phyloP scores from a whole-genome alignment of 2,797 vertebrate species.

The Melopsittacus undulatus region DNA sequence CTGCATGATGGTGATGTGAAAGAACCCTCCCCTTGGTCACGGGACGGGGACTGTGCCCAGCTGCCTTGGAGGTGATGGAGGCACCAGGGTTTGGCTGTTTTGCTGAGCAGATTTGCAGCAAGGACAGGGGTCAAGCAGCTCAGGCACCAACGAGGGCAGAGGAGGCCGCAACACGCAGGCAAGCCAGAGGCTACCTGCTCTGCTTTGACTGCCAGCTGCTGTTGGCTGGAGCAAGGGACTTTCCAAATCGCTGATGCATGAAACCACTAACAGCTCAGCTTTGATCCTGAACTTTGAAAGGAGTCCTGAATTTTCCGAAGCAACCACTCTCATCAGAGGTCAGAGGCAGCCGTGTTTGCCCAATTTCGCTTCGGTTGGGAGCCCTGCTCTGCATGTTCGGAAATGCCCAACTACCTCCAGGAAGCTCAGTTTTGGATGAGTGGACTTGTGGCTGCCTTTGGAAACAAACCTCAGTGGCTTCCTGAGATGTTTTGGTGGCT shows the following conservation, averaged over 20 bases:
- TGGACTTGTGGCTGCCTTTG: background rate
- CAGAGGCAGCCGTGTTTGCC: fast-evolving
- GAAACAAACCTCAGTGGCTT: background rate
- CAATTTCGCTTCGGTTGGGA: fast-evolving
- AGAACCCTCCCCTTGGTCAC: background rate
- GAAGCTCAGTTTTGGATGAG: background rate
- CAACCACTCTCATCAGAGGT: background rate
- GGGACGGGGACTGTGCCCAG: background rate
- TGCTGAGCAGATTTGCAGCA: background rate
- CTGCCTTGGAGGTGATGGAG: background rate
- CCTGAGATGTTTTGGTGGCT: background rate
- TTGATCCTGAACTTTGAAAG: slow-evolving; percentile 18
- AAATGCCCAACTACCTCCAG: background rate
- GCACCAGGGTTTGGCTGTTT: background rate
- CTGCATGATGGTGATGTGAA: fast-evolving
- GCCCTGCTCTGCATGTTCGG: fast-evolving
- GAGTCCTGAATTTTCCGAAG: slow-evolving; percentile 5
- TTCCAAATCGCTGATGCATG: background rate
- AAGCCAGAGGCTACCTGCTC: background rate
- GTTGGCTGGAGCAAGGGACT: background rate
- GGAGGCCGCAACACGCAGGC: fast-evolving
- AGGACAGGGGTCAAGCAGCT: fast-evolving
- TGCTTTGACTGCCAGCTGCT: background rate
- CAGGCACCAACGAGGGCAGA: fast-evolving
- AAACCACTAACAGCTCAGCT: slow-evolving; percentile 19